phyloP scores from a whole-genome alignment of 2,113 vertebrate species.

The Cyprinodon brontotheroides region DNA sequence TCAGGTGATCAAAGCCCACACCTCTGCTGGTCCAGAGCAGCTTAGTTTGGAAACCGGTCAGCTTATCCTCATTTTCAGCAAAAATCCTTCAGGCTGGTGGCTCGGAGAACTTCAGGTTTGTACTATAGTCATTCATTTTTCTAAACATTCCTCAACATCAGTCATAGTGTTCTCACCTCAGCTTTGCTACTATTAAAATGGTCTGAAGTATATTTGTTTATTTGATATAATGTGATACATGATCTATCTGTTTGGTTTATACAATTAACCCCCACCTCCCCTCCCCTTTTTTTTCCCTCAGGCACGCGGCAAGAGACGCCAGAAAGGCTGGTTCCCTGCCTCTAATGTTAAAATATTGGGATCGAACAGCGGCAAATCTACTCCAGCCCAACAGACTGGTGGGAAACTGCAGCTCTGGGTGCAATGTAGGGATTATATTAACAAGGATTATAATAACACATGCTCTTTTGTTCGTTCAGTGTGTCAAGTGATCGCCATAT shows the following conservation, averaged over 20 bases:
- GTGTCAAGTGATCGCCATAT: conserved; percentile 94
- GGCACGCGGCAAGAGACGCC: conserved; percentile 95
- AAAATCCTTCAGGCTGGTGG: conserved; percentile 94
- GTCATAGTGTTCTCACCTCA: background rate
- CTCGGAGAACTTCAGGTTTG: conserved; percentile 95
- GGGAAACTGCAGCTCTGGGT: conserved; percentile 21
- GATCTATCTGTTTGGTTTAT: background rate
- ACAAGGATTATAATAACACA: background rate
- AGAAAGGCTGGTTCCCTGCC: conserved; percentile 97
- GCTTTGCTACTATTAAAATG: background rate
- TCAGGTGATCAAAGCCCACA: conserved; percentile 86
- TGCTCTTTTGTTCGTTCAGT: conserved; percentile 66
- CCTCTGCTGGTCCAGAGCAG: conserved; percentile 85
- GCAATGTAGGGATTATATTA: too few species aligned
- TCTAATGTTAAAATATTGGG: conserved; percentile 91
- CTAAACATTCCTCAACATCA: background rate
- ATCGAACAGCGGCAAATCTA: conserved; percentile 87
- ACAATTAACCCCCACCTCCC: too few species aligned
- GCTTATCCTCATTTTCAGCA: conserved; percentile 91
- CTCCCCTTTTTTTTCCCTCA: conserved; percentile 50
- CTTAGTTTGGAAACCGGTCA: conserved; percentile 90
- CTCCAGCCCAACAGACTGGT: conserved; percentile 87
- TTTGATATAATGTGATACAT: background rate
- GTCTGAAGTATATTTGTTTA: background rate
- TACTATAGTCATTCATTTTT: background rate